phyloP scores from a whole-genome alignment of 2,888 invertebrate species.

The Orthosia cruda region DNA sequence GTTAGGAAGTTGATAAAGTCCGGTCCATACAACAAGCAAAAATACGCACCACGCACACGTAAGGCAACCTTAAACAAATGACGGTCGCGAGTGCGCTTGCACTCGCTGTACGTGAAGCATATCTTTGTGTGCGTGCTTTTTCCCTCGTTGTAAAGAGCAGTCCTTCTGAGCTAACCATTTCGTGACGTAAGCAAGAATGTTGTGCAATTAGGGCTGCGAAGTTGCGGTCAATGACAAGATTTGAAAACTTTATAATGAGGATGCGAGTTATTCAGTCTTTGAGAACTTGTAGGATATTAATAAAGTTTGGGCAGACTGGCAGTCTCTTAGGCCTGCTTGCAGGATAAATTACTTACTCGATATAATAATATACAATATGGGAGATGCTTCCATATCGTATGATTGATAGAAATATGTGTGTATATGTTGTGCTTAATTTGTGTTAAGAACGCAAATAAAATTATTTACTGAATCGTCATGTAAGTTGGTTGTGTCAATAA shows the following conservation, averaged over 20 bases:
- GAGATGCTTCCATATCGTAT: too few species aligned
- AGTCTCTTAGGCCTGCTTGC: background rate
- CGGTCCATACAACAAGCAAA: background rate
- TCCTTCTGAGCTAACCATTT: background rate
- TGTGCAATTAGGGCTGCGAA: constrained; percentile 8
- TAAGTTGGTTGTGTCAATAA: too few species aligned
- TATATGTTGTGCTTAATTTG: too few species aligned
- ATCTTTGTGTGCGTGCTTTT: background rate
- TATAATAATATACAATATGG: background rate
- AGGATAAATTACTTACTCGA: background rate
- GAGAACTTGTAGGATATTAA: constrained; percentile 38
- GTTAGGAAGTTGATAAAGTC: background rate
- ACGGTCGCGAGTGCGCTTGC: background rate
- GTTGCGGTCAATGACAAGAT: constrained; percentile 41
- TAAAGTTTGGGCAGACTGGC: constrained; percentile 11
- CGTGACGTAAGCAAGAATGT: constrained; percentile 17
- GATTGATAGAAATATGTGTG: too few species aligned
- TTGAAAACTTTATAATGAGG: constrained; percentile 45
- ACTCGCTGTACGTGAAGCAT: background rate
- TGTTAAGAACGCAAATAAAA: too few species aligned
- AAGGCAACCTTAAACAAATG: too few species aligned
- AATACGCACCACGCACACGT: too few species aligned
- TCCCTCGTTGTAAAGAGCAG: background rate
- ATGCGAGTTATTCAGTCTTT: constrained; percentile 16
- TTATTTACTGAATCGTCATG: too few species aligned